Base-by-base conservation (phyloP, 1,140 invertebrate species). In the Leptoteleia sp. region DNA sequence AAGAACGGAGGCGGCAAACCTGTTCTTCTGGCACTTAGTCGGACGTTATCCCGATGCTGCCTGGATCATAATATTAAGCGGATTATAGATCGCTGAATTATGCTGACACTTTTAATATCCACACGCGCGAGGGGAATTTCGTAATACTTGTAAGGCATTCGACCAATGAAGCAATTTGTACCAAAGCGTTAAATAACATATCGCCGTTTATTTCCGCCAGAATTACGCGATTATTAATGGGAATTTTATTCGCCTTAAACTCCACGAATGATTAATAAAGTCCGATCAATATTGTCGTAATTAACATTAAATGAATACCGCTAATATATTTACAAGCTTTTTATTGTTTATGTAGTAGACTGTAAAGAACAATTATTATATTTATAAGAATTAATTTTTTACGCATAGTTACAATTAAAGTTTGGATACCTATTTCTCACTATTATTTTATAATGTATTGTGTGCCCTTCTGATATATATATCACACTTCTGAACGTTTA, bases 21-120 rank as follows among this genome's bases (percentile, higher is more conserved):
- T 84, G 85, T 86, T 86, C 65, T 52, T 47, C 71, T 25, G 43
- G 47, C 70, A 68, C 45, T 73, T 73, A 76, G 73, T 57, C 77
- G 79, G 80, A 64, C 79, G 76, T 71, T 75, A 76, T 70, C 72
- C 62, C 55, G 62, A 17, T 48, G 37, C 68, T 40, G 37, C 15
- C 33, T 19, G 59, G 71, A 79, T 79, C 77, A 75, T 75, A 75
- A 71, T 73, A 75, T 75, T 79, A 75, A 79, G 50, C 61, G 59
- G 64, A 73, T 73, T 73, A 75, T 73, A 55, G 62, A 73, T 70
- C 70, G 50, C 37, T 59, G 62, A 79, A 73, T 73, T 73, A 70
- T 57, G 61, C 47, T 52, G 70, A 75, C 76, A 71, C 50, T 73
- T 79, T 79, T 79, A 70, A 79, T 79, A 37, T 76, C 62, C 35